phyloP scores from a whole-genome alignment of 92 coral and sea anemone species.

The Siderastrea radians region DNA sequence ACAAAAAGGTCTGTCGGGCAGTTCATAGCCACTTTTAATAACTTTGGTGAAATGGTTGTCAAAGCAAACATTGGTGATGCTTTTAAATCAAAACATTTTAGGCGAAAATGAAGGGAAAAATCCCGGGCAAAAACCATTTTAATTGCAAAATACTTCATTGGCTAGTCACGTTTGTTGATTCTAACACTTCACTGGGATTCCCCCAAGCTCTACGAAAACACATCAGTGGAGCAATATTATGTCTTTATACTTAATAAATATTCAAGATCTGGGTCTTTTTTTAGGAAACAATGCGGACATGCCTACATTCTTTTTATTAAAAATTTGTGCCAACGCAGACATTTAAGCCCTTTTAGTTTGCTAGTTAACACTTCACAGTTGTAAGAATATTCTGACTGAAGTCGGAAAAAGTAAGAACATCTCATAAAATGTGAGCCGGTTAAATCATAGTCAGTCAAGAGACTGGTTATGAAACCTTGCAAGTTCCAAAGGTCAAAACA shows the following conservation, averaged over 20 bases:
- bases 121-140: conserved; percentile 8
- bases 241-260: neutral
- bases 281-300: neutral
- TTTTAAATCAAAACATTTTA: too few relatives aligned
- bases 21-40: too few relatives aligned
- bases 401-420: neutral
- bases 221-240: neutral
- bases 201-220: neutral
- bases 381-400: neutral
- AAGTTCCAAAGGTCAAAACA: too few relatives aligned
- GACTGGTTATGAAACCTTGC: too few relatives aligned
- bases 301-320: neutral
- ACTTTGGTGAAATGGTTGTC: too few relatives aligned
- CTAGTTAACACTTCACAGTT: neutral
- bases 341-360: neutral
- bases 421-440: neutral
- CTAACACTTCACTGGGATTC: conserved; percentile 13
- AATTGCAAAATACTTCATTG: conserved; percentile 47
- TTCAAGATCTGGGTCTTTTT: neutral
- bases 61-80: too few relatives aligned
- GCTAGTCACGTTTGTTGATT: conserved; percentile 35
- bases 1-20: too few relatives aligned
- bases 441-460: too few relatives aligned
- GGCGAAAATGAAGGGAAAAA: too few relatives aligned
- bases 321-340: neutral